Evolutionary conservation across 2,888 invertebrate species (phyloP).

Genomic region (Portevinia maculata): DNA sequence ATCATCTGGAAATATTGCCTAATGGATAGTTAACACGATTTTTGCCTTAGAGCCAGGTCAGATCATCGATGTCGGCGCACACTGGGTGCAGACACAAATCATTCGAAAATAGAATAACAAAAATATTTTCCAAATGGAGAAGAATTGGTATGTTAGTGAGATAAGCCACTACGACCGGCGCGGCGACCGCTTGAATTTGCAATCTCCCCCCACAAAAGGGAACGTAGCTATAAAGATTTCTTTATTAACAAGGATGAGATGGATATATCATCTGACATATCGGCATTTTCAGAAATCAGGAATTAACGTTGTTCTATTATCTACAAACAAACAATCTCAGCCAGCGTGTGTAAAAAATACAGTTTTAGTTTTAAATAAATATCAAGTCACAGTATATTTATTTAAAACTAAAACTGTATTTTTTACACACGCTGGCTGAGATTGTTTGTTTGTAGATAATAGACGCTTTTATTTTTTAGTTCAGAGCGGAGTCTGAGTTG

Average conservation of each 20-base stretch:
- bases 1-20: conserved; percentile 79
- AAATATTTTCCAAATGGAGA: conserved; percentile 37
- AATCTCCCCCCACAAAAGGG: conserved; percentile 21
- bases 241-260: conserved; percentile 23
- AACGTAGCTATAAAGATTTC: background rate
- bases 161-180: conserved; percentile 50
- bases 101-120: conserved; percentile 43
- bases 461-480: too few species aligned
- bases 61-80: conserved; percentile 56
- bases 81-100: conserved; percentile 46
- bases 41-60: conserved; percentile 76
- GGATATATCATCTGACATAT: conserved; percentile 30
- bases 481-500: too few species aligned
- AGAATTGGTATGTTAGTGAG: conserved; percentile 59
- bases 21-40: conserved; percentile 79
- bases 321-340: too few species aligned
- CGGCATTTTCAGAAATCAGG: conserved; percentile 66
- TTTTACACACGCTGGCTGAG: too few species aligned
- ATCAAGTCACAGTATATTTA: too few species aligned
- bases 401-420: too few species aligned
- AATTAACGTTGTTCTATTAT: too few species aligned
- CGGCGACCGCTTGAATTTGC: conserved; percentile 45
- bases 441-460: too few species aligned
- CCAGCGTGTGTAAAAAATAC: too few species aligned
- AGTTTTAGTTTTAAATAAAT: too few species aligned